phyloP scores from a whole-genome alignment of 2,888 invertebrate species.

The Clivina fossor region DNA sequence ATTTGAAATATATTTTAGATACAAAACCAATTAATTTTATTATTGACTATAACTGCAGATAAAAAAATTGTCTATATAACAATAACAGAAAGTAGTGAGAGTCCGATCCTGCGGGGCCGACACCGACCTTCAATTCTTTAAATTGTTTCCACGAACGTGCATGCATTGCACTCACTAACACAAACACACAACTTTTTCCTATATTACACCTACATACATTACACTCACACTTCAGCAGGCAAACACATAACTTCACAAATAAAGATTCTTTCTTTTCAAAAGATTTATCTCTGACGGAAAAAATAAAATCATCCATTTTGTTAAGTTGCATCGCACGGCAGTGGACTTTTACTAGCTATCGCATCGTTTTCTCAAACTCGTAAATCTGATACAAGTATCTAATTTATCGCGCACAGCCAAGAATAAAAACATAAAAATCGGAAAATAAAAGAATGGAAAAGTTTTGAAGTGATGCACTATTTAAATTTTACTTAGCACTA shows the following conservation, averaged over 20 bases:
- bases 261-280: slow-evolving; percentile 13
- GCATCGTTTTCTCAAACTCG: slow-evolving; percentile 3
- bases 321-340: slow-evolving; percentile 11
- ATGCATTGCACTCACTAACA: slow-evolving; percentile 15
- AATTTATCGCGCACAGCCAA: slow-evolving; percentile 25
- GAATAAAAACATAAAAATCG: too few species aligned
- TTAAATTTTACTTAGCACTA: too few species aligned
- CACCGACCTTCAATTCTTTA: slow-evolving; percentile 28
- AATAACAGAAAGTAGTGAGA: too few species aligned
- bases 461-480: too few species aligned
- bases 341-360: too few species aligned
- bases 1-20: too few species aligned
- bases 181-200: neutral
- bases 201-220: slow-evolving; percentile 6
- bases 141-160: slow-evolving; percentile 32
- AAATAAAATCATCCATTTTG: slow-evolving; percentile 26
- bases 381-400: slow-evolving; percentile 23
- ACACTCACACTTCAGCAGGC: neutral
- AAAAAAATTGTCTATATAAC: too few species aligned
- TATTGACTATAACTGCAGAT: too few species aligned
- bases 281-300: slow-evolving; percentile 24
- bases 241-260: neutral
- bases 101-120: slow-evolving; percentile 24
- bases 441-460: too few species aligned
- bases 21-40: too few species aligned